phyloP scores from a whole-genome alignment of 2,113 vertebrate genomes.

The Ptyas mucosa region DNA sequence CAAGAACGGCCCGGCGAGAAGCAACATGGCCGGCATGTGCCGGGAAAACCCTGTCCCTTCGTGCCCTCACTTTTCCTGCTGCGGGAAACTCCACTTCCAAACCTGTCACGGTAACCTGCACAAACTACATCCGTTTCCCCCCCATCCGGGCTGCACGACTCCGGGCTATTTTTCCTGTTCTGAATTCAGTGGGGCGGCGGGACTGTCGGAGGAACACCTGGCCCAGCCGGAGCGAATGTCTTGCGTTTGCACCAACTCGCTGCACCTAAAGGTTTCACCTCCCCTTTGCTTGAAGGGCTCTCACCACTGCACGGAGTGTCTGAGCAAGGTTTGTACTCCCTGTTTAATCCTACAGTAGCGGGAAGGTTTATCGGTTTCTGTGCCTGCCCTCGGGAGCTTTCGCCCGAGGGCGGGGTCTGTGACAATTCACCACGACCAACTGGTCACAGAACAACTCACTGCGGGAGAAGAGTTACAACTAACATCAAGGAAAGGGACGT shows the following conservation, averaged over 20 bases:
- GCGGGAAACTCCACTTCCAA: conserved; percentile 78
- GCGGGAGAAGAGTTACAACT: too few species aligned
- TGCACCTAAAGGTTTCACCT: conserved; percentile 85
- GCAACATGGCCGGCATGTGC: conserved; percentile 69
- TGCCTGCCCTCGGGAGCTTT: neutral
- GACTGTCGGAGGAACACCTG: conserved; percentile 72
- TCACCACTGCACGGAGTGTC: conserved; percentile 88
- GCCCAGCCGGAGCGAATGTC: conserved; percentile 75
- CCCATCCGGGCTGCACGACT: conserved; percentile 72
- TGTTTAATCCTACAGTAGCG: accelerated
- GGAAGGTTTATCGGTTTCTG: accelerated
- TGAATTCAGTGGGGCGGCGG: conserved; percentile 75
- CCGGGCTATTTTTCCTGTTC: conserved; percentile 80
- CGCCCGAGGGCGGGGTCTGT: too few species aligned
- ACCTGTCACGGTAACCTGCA: conserved; percentile 67
- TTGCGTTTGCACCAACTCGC: conserved; percentile 83
- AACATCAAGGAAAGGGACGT: too few species aligned
- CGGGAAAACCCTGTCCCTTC: conserved; percentile 70
- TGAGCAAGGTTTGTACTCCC: conserved; percentile 86
- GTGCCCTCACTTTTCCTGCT: conserved; percentile 81
- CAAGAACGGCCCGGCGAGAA: conserved; percentile 69
- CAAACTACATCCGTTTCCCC: conserved; percentile 71
- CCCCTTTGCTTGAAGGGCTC: conserved; percentile 85
- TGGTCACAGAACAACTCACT: too few species aligned
- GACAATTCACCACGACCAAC: too few species aligned